Evolutionary conservation across 1,140 invertebrate species (phyloP).

Genomic region (Drosophila nasuta): DNA sequence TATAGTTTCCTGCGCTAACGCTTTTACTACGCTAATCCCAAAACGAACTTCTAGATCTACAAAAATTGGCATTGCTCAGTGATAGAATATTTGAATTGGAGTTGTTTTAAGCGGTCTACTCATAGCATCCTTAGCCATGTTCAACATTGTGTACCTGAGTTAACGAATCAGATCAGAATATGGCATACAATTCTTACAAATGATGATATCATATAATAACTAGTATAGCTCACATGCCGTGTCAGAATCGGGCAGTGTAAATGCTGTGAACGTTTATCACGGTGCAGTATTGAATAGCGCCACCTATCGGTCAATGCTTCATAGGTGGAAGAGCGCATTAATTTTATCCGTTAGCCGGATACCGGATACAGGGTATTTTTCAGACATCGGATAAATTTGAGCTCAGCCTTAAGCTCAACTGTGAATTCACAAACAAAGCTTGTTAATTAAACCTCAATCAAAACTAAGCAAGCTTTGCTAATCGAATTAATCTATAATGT

Average conservation of each 20-base stretch:
- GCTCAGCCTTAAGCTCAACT: neutral
- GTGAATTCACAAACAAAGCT: neutral
- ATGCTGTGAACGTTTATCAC: neutral
- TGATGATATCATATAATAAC: neutral
- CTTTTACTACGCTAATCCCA: slow-evolving; percentile 1
- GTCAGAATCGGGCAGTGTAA: neutral
- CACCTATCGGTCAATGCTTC: neutral
- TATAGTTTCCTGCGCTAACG: slow-evolving; percentile 6
- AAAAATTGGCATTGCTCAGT: slow-evolving; percentile 12
- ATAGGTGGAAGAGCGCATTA: neutral
- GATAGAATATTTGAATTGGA: slow-evolving; percentile 7
- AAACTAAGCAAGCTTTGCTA: slow-evolving; percentile 8
- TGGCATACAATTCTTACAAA: slow-evolving; percentile 1
- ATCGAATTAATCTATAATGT: neutral
- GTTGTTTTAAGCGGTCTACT: neutral
- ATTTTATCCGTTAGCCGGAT: neutral
- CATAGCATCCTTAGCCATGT: neutral
- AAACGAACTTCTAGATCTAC: neutral
- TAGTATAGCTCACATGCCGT: neutral
- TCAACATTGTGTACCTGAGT: neutral
- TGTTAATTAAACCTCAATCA: neutral
- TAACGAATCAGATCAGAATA: slow-evolving; percentile 3
- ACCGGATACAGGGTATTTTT: neutral
- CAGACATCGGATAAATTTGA: neutral
- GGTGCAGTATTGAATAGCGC: neutral